Evolutionary conservation across 2,888 invertebrate species (phyloP), one percentile per base, ranked within the genome.

Genomic region (Pinctada fucata): DNA sequence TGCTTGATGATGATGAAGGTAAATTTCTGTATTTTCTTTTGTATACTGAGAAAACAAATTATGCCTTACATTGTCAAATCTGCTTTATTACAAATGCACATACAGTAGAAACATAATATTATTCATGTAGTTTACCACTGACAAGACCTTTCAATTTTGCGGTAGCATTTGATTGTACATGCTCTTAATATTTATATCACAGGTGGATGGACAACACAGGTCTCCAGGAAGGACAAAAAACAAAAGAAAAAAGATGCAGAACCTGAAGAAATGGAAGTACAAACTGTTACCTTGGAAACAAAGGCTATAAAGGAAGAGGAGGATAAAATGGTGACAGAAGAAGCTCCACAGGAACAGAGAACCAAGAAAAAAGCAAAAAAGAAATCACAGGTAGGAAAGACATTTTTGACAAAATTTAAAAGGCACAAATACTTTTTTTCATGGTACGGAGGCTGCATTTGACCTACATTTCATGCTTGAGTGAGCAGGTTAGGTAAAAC

Each of bases 131-230:
- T 31, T 31, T 31, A 31, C 31, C 31, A 0, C 1, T 31, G 31
- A 31, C 31, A 31, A 31, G 31, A 31, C 31, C 31, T 31, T 31
- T 31, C 31, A 31, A 31, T 1, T 31, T 31, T 31, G 31, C 31
- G 31, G 31, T 31, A 31, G 31, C 31, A 31, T 31, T 31, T 31
- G 31, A 31, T 1, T 31, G 31, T 31, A 31, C 31, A 31, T 31
- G 31, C 31, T 31, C 31, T 31, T 31, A 31, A 31, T 31, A 1
- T 16, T 67, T 6, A 31, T 67, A 16, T 67, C 69, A 4, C 67
- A 82, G 87, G 83, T 74, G 80, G 86, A 76, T 89, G 89, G 89
- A 86, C 85, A 13, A 88, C 86, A 4, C 84, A 85, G 75, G 80
- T 86, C 16, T 83, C 86, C 2, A 85, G 86, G 72, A 88, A 88